Percentiles rank a stretch among this genome's conserved stretches.
Conservation (phyloP, 2,797 vertebrate genomes). For the Danio tinwini region DNA sequence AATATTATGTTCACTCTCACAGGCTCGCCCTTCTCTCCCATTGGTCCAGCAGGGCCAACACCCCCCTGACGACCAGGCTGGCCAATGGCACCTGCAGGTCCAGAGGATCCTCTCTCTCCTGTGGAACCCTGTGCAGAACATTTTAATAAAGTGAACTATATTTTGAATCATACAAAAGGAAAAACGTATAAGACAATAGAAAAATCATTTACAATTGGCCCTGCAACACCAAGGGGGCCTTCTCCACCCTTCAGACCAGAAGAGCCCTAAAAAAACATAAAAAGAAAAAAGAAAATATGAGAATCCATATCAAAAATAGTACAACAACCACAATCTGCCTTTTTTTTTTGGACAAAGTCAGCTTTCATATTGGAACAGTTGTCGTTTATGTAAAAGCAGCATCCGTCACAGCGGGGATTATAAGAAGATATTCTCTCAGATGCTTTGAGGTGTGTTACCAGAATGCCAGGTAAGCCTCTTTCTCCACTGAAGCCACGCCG, state of each 20-base stretch:
- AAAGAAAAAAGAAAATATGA: conserved; percentile 11
- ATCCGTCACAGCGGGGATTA: neutral
- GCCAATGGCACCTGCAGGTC: conserved; percentile 88
- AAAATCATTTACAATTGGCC: conserved; percentile 80
- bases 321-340: neutral
- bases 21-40: conserved; percentile 90
- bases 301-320: conserved; percentile 9
- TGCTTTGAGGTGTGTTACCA: conserved; percentile 71
- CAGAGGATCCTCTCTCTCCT: conserved; percentile 88
- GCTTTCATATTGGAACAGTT: neutral
- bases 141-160: conserved; percentile 3
- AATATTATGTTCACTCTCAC: conserved; percentile 74
- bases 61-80: conserved; percentile 85
- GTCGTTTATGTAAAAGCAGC: conserved; percentile 2
- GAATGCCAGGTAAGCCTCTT: conserved; percentile 82
- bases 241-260: conserved; percentile 90
- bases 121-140: conserved; percentile 78
- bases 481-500: conserved; percentile 85
- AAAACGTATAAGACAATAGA: neutral
- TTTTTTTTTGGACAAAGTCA: conserved; percentile 18
- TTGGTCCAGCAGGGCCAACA: conserved; percentile 83
- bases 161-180: neutral
- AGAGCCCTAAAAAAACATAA: conserved; percentile 79
- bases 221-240: conserved; percentile 82
- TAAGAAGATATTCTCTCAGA: conserved; percentile 20